Conservation (phyloP, 2,888 invertebrate species). For the Sisyra terminalis region DNA sequence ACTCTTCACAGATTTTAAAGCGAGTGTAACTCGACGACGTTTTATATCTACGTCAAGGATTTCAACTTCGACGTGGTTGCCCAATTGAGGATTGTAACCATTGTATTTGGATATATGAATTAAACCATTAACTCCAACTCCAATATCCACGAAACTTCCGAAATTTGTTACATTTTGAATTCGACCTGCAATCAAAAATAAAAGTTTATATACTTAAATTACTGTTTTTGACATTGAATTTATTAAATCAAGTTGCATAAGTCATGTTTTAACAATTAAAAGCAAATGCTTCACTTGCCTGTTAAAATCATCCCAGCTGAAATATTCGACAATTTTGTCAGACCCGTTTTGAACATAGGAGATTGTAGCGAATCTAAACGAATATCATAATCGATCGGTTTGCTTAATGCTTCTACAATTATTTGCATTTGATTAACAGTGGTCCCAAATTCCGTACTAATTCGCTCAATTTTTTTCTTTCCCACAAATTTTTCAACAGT, state of each 20-base stretch:
- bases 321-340: constrained; percentile 52
- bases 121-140: constrained; percentile 52
- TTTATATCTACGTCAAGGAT: constrained; percentile 39
- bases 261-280: too few species aligned
- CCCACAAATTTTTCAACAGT: constrained; percentile 19
- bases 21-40: constrained; percentile 32
- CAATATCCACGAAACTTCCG: constrained; percentile 82
- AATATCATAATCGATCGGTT: constrained; percentile 56
- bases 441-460: constrained; percentile 36
- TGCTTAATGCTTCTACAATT: constrained; percentile 56
- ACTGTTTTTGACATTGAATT: too few species aligned
- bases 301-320: constrained; percentile 41
- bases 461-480: constrained; percentile 17
- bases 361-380: constrained; percentile 44
- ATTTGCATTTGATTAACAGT: constrained; percentile 46
- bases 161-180: constrained; percentile 78
- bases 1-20: constrained; percentile 10
- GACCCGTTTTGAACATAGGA: constrained; percentile 59
- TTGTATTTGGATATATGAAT: constrained; percentile 46
- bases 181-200: constrained; percentile 39
- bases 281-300: too few species aligned
- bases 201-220: too few species aligned
- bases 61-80: constrained; percentile 50
- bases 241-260: too few species aligned
- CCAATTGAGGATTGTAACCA: constrained; percentile 38